phyloP scores from a whole-genome alignment of 2,888 invertebrate genomes.

The Polymixis flavicincta region DNA sequence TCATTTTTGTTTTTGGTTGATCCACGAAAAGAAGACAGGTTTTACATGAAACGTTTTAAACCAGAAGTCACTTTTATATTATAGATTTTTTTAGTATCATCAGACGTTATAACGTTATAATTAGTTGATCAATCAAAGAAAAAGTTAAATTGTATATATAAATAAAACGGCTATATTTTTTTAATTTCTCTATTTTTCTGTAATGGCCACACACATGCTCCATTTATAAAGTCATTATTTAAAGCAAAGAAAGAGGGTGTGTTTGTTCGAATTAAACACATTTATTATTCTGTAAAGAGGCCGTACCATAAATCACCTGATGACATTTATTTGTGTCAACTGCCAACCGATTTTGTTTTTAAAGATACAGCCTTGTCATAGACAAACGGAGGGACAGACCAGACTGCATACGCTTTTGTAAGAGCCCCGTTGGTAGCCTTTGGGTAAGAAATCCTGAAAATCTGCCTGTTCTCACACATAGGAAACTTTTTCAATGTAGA shows the following conservation, averaged over 20 bases:
- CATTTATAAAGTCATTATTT: neutral
- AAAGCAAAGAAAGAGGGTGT: neutral
- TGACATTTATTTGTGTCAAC: neutral
- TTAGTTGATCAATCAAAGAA: slow-evolving; percentile 27
- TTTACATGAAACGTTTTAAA: too few species aligned
- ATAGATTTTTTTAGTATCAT: too few species aligned
- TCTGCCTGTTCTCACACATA: too few species aligned
- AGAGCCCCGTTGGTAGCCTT: neutral
- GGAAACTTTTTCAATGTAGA: neutral
- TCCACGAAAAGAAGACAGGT: neutral
- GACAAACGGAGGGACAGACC: neutral
- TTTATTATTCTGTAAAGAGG: neutral
- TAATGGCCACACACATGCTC: slow-evolving; percentile 18
- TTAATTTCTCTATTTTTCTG: neutral
- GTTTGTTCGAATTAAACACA: neutral
- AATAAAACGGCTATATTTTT: neutral
- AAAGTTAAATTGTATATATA: slow-evolving; percentile 5
- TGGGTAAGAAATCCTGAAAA: neutral
- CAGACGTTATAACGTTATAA: too few species aligned
- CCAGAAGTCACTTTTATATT: too few species aligned
- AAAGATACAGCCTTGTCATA: neutral
- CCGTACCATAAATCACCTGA: neutral
- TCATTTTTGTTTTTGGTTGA: neutral
- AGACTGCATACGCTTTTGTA: neutral
- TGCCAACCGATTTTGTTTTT: neutral